These are phyloP conservation scores for Myotis brandtii DNA, from an alignment of 2,113 vertebrate genomes.

Conservation along the genomic window DNA sequence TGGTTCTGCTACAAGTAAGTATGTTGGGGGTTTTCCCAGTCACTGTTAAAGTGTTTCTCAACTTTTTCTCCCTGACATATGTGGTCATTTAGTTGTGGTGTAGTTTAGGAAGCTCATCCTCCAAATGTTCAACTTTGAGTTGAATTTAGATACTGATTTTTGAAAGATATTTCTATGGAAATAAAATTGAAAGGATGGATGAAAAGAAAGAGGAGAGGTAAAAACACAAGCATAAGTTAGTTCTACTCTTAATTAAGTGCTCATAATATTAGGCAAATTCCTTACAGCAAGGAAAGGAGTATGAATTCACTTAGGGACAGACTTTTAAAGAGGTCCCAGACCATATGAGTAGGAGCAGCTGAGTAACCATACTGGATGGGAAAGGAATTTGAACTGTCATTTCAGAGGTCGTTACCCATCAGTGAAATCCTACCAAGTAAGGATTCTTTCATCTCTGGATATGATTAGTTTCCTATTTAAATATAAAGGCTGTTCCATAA, in stretches of 20 bases:
- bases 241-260: not conserved
- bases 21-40: conserved; percentile 11
- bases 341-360: not conserved
- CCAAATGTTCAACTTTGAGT: not conserved
- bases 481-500: not conserved
- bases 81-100: not conserved
- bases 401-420: not conserved
- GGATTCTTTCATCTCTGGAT: not conserved
- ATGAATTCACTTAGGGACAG: not conserved
- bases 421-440: not conserved
- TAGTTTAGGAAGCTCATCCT: not conserved
- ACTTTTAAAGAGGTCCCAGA: not conserved
- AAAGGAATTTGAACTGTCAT: not conserved
- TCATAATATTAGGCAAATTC: not conserved
- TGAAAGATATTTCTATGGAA: not conserved
- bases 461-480: conserved; percentile 13
- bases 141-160: conserved; percentile 35
- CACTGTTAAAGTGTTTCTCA: not conserved
- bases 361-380: not conserved
- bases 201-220: conserved; percentile 21
- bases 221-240: not conserved
- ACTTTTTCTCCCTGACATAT: not conserved
- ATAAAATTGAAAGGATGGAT: not conserved
- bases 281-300: not conserved
- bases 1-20: conserved; percentile 97